These are phyloP conservation scores for Tachycineta bicolor DNA, from an alignment of 2,113 vertebrate genomes.

Conservation along the genomic window DNA sequence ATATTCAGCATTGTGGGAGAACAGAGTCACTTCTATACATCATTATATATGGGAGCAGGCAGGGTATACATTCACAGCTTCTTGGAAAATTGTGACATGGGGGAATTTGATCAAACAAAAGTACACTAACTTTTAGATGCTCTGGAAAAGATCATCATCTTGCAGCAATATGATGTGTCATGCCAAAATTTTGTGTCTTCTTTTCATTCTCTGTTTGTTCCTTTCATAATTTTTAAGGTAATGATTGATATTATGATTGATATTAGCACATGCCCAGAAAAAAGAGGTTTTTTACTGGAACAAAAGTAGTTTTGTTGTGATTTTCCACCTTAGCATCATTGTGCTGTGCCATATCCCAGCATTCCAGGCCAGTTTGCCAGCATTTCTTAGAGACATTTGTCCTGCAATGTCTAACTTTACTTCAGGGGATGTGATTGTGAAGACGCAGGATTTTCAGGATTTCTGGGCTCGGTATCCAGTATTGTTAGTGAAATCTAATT, in stretches of 20 bases:
- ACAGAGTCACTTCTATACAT: not conserved
- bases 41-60: not conserved
- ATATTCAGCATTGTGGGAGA: not conserved
- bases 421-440: not conserved
- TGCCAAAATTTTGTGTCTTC: not conserved
- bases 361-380: not conserved
- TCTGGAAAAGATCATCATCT: not conserved
- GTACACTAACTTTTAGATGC: not conserved
- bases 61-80: not conserved
- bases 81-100: not conserved
- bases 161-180: not conserved
- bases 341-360: not conserved
- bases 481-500: not conserved
- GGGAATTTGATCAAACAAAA: not conserved
- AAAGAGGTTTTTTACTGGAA: not conserved
- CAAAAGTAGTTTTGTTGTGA: not conserved
- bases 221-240: not conserved
- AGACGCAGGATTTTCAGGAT: not conserved
- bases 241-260: not conserved
- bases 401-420: not conserved
- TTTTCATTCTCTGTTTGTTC: not conserved
- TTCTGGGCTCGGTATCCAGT: not conserved
- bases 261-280: not conserved
- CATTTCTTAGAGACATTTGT: not conserved
- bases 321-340: not conserved